Conservation (phyloP, 1,140 invertebrate species). For the Drosophila pallidifrons region DNA sequence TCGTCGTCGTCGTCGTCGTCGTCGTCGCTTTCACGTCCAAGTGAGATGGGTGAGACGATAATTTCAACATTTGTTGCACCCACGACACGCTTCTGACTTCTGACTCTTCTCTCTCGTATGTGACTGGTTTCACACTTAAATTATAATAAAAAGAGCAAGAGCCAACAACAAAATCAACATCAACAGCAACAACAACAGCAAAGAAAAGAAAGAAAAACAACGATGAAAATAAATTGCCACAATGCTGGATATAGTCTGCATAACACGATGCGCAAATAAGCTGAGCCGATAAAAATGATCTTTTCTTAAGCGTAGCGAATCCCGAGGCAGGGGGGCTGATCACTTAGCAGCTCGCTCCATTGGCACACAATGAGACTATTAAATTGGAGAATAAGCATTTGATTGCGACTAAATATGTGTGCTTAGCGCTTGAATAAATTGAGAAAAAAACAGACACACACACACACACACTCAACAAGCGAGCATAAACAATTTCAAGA, state of each 20-base stretch:
- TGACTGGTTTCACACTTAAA: constrained; percentile 36
- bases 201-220: not conserved
- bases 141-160: constrained; percentile 24
- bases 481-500: constrained; percentile 8
- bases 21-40: not conserved
- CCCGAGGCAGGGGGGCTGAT: constrained; percentile 46
- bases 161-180: too few relatives aligned
- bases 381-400: constrained; percentile 76
- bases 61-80: constrained; percentile 54
- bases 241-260: constrained; percentile 28
- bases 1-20: too few relatives aligned
- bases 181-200: too few relatives aligned
- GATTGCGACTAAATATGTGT: constrained; percentile 47
- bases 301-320: constrained; percentile 21
- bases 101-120: constrained; percentile 7
- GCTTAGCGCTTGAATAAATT: constrained; percentile 28
- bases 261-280: constrained; percentile 40
- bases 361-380: constrained; percentile 67
- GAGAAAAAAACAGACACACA: not conserved
- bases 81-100: constrained; percentile 20
- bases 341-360: constrained; percentile 71
- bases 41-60: constrained; percentile 48
- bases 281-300: constrained; percentile 32
- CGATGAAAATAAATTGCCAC: constrained; percentile 13
- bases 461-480: not conserved